phyloP scores from a whole-genome alignment of 2,797 vertebrate species.

The Odontamblyopus rebecca region DNA sequence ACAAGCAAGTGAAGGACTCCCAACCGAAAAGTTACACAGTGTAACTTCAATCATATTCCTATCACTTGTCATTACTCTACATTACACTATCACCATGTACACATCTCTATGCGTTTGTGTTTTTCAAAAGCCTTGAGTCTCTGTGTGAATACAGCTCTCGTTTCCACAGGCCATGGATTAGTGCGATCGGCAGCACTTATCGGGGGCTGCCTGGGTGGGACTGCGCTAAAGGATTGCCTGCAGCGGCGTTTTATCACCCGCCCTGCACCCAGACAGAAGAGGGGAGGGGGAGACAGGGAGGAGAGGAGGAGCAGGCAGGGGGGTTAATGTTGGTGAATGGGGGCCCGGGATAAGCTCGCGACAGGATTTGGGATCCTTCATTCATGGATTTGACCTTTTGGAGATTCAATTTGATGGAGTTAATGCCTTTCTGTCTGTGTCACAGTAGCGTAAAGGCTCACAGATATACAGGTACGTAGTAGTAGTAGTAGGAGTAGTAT shows the following conservation, averaged over 20 bases:
- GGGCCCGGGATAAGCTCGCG: conserved; percentile 27
- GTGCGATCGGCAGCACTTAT: conserved; percentile 45
- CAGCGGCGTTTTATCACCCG: conserved; percentile 26
- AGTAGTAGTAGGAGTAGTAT: no score
- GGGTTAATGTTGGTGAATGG: conserved; percentile 25
- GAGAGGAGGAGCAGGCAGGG: conserved; percentile 10
- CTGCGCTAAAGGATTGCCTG: conserved; percentile 26
- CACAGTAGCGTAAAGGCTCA: background rate
- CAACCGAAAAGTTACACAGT: no score
- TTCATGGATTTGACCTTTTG: conserved; percentile 30
- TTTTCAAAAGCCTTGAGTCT: conserved; percentile 7
- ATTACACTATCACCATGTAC: conserved; percentile 6
- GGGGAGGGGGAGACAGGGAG: background rate
- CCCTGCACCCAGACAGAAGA: conserved; percentile 13
- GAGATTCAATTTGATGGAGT: background rate
- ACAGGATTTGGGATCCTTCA: conserved; percentile 26
- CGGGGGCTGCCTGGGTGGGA: conserved; percentile 27
- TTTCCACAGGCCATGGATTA: conserved; percentile 55
- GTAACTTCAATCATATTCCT: background rate
- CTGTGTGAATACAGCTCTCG: conserved; percentile 23
- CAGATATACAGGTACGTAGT: background rate
- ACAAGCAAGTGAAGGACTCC: no score
- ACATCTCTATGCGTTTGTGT: conserved; percentile 15
- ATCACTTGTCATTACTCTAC: background rate
- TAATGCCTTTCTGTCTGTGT: conserved; percentile 7